These are phyloP conservation scores for Lasioglossum oenotherae DNA, from an alignment of 2,888 invertebrate species.

Conservation along the genomic window DNA sequence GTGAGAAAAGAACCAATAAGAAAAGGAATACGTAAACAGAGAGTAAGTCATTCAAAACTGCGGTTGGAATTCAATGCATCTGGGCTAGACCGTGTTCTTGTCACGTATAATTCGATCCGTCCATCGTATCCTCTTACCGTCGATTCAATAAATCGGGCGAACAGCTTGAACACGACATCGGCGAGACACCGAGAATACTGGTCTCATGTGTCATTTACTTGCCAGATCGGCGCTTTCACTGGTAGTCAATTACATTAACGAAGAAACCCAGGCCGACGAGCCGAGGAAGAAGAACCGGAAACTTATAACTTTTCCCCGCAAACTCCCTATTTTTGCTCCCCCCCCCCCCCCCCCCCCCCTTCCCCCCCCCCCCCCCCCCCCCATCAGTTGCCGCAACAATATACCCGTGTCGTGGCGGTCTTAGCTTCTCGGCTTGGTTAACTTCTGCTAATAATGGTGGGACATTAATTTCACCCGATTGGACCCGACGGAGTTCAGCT, in stretches of 20 bases:
- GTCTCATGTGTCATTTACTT: slow-evolving; percentile 67
- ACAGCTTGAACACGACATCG: slow-evolving; percentile 32
- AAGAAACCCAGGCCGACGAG: slow-evolving; percentile 72
- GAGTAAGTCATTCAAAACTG: slow-evolving; percentile 49
- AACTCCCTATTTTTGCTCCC: slow-evolving; percentile 53
- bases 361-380: background rate
- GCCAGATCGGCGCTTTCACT: slow-evolving; percentile 62
- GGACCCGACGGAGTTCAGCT: slow-evolving; percentile 78
- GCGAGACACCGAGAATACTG: slow-evolving; percentile 46
- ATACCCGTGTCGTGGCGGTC: slow-evolving; percentile 32
- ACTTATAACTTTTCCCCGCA: slow-evolving; percentile 69
- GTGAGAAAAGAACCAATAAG: background rate
- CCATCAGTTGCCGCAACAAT: slow-evolving; percentile 23
- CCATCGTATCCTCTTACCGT: slow-evolving; percentile 53
- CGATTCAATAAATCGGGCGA: slow-evolving; percentile 54
- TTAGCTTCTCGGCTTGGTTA: slow-evolving; percentile 63
- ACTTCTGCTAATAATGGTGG: slow-evolving; percentile 81
- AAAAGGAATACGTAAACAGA: slow-evolving; percentile 19
- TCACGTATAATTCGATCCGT: slow-evolving; percentile 55
- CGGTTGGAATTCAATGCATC: slow-evolving; percentile 55
- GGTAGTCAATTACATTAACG: slow-evolving; percentile 71
- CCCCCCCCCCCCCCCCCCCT: too few relatives aligned
- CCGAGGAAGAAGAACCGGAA: slow-evolving; percentile 41
- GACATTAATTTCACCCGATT: slow-evolving; percentile 82
- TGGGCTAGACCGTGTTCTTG: slow-evolving; percentile 25